Base-by-base conservation (phyloP, 2,888 invertebrate genomes). In the Nyleta sp. region DNA sequence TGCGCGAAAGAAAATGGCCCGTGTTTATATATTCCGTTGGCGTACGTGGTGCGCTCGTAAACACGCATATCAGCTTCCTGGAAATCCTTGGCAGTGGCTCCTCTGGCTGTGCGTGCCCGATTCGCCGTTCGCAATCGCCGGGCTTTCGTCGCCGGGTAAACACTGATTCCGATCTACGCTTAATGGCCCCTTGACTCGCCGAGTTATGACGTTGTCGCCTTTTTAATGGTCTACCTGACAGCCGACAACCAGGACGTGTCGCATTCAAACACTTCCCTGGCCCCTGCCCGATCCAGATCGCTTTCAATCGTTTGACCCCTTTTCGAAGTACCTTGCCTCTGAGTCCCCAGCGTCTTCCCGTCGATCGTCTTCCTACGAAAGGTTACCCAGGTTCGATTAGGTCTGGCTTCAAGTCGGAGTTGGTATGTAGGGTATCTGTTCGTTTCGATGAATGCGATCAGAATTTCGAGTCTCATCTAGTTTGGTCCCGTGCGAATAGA, bases 81-180 rank as follows among this genome's bases (percentile, higher is more conserved):
- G 83, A 84, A 81, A 81, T 79, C 81, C 81, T 84, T 82, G 79
- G 72, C 77, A 50, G 53, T 50, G 60, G 52, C 65, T 60, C 62
- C 50, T 48, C 18, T 22, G 50, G 18, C 38, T 35, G 44, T 59
- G 35, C 62, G 73, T 74, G 60, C 28, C 22, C 55, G 70, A 73
- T 60, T 75, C 77, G 65, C 57, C 55, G 67, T 57, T 73, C 78
- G 38, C 53, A 74, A 64, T 65, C 44, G 65, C 17, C 67, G 46
- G 53, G 52, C 65, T 60, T 74, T 33, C 65, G 57, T 73, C 70
- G 53, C 22, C 15, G 33, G 38, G 75, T 64, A 76, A 80, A 73
- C 75, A 60, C 73, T 72, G 78, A 78, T 78, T 78, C 68, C 62
- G 62, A 78, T 72, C 72, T 68, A 57, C 68, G 78, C 50, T 72